These are phyloP conservation scores for Pristionchus mayeri DNA, from an alignment of 2,888 invertebrate genomes.

Conservation along the genomic window DNA sequence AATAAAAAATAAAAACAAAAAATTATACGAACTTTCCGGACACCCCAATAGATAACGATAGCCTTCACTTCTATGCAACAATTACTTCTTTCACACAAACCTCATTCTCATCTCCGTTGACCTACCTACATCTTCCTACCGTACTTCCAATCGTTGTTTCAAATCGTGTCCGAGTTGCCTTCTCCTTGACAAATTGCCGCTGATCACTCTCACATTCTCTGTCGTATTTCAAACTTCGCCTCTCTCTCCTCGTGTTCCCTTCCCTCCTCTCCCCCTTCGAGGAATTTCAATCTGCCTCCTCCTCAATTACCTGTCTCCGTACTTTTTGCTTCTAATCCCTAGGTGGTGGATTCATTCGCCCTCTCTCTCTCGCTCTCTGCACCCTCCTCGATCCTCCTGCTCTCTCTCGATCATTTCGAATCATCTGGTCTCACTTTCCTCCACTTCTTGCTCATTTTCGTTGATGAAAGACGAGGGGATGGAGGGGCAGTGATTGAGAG, in stretches of 20 bases:
- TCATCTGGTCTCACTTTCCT: slow-evolving; percentile 35
- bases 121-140: background rate
- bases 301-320: slow-evolving; percentile 1
- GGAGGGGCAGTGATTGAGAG: background rate
- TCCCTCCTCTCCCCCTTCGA: background rate
- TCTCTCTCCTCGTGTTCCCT: background rate
- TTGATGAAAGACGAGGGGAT: slow-evolving; percentile 30
- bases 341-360: background rate
- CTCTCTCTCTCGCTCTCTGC: background rate
- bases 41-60: too few relatives aligned
- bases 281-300: background rate
- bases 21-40: too few relatives aligned
- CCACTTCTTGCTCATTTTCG: slow-evolving; percentile 35
- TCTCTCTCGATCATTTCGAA: slow-evolving; percentile 37
- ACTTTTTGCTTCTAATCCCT: slow-evolving; percentile 2
- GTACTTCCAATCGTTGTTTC: slow-evolving; percentile 30
- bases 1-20: too few relatives aligned
- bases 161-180: background rate
- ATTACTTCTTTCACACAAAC: too few relatives aligned
- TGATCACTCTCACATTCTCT: background rate
- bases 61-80: too few relatives aligned
- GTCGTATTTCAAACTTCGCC: slow-evolving; percentile 15
- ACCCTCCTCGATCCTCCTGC: background rate
- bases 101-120: too few relatives aligned
- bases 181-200: background rate